These are phyloP conservation scores for Lepidonotus clava DNA, from an alignment of 2,888 invertebrate genomes.

Conservation along the genomic window DNA sequence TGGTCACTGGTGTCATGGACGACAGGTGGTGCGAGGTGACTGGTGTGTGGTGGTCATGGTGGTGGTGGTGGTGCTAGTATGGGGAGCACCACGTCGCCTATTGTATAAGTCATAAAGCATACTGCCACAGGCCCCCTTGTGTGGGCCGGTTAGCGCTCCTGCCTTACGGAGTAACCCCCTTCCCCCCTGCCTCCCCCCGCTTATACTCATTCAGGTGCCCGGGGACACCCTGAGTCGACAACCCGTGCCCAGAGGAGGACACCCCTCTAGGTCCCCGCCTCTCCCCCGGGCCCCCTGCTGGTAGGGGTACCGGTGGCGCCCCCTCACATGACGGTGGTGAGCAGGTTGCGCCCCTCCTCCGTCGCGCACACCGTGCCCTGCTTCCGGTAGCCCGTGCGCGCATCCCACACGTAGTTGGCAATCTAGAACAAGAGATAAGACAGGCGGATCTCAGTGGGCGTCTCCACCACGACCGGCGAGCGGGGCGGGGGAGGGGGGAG, in stretches of 20 bases:
- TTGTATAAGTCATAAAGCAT: no score
- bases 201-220: no score
- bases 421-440: conserved; percentile 51
- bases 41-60: conserved; percentile 3
- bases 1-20: not conserved
- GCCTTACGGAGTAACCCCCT: no score
- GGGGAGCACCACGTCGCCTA: no score
- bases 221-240: no score
- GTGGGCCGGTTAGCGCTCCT: no score
- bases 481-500: not conserved
- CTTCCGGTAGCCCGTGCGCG: conserved; percentile 52
- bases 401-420: conserved; percentile 55
- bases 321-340: conserved; percentile 48
- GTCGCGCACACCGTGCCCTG: conserved; percentile 53
- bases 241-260: no score
- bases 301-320: no score
- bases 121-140: no score
- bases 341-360: conserved; percentile 55
- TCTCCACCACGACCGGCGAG: not conserved
- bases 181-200: no score
- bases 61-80: not conserved
- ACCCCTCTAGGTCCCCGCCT: no score
- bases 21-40: not conserved
- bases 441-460: not conserved
- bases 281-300: no score